Base-by-base conservation (phyloP, 2,113 vertebrate species). In the Odontesthes bonariensis region DNA sequence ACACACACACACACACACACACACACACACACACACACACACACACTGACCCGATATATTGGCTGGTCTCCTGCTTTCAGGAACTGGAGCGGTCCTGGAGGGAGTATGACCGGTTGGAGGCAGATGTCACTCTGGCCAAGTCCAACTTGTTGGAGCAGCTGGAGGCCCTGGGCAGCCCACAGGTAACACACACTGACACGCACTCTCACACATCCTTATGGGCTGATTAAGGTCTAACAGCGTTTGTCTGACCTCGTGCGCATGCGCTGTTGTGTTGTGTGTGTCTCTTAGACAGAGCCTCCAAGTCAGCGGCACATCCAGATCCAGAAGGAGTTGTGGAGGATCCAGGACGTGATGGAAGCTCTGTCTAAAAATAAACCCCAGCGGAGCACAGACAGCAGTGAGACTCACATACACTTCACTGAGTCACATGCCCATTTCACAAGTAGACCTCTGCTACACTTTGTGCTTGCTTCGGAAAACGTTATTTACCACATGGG, bases 251-350 rank as follows among this genome's bases (percentile, higher is more conserved):
- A 69, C 31, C 55, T 23, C 35, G 42, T 58, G 42, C 53, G 10
- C 35, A 38, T 10, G 35, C 5, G 35, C 35, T 80, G n/a, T 63
- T 10, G 35, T 38, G 35, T 5, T 80, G n/a, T 63, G 20, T 69
- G 62, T 68, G 23, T 73, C 38, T 63, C 65, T 61, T 86, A 99
- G 98, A 98, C 95, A 6, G 98, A 99, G 65, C 95, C 96, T 46
- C 96, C 96, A 16, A 98, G 96, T 67, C 97, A 98, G 83, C 95
- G 94, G 60, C 96, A 97, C 68, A 96, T 97, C 52, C 96, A 98
- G 87, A 96, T 99, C 89, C 98, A 99, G 87, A 99, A 99, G 88
- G 97, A 99, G 56, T 92, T 99, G 38, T 99, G 98, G 98, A 95
- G 97, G 90, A 98, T 99, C 86, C 97, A 99, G 68, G 97, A 99